These are phyloP conservation scores for Gasteruption jaculator DNA, from an alignment of 2,888 invertebrate species.

Conservation along the genomic window DNA sequence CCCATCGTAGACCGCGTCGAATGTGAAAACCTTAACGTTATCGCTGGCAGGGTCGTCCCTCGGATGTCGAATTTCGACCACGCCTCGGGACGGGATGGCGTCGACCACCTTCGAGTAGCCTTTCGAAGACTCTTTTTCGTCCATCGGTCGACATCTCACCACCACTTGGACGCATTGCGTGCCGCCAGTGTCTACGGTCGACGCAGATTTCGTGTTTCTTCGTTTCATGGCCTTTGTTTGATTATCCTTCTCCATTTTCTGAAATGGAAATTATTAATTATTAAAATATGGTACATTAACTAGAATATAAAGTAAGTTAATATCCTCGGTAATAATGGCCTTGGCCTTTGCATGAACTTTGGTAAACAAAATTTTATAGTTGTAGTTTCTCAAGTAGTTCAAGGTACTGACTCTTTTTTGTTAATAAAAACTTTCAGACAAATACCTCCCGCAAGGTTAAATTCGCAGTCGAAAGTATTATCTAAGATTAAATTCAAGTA, in stretches of 20 bases:
- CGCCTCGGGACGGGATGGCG: conserved; percentile 80
- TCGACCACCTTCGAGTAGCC: conserved; percentile 77
- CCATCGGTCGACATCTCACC: conserved; percentile 94
- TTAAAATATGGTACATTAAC: too few species aligned
- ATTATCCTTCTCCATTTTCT: conserved; percentile 37
- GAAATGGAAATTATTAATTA: too few species aligned
- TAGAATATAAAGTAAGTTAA: too few species aligned
- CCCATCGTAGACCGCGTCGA: conserved; percentile 95
- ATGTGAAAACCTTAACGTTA: conserved; percentile 90
- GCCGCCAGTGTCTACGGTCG: conserved; percentile 25
- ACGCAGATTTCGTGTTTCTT: conserved; percentile 26
- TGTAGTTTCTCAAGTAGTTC: too few species aligned
- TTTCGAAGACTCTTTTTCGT: conserved; percentile 74
- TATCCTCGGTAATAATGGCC: too few species aligned
- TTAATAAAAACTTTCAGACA: too few species aligned
- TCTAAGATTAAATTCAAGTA: too few species aligned
- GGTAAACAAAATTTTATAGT: too few species aligned
- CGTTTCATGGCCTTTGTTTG: conserved; percentile 32
- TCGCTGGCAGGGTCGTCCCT: conserved; percentile 65
- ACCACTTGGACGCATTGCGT: conserved; percentile 89
- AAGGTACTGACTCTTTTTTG: too few species aligned
- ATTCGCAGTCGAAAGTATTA: too few species aligned
- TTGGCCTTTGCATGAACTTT: too few species aligned
- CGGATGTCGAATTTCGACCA: conserved; percentile 85
- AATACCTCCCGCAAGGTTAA: too few species aligned